phyloP scores from a whole-genome alignment of 2,113 vertebrate species.

The Petrocephalus zakoni region DNA sequence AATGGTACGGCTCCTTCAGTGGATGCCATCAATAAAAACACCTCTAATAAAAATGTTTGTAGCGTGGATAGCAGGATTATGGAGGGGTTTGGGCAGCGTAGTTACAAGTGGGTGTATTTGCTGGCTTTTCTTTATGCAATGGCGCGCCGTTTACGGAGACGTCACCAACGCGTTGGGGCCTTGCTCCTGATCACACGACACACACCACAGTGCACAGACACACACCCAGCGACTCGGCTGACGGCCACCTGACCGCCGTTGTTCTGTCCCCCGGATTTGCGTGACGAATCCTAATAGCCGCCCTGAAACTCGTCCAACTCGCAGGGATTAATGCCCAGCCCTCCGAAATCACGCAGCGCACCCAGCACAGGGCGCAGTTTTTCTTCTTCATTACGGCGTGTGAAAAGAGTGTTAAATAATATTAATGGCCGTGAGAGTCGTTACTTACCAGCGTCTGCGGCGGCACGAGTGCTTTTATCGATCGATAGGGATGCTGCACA shows the following conservation, averaged over 20 bases:
- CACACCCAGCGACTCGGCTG: neutral
- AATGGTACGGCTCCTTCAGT: neutral
- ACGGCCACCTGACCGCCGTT: neutral
- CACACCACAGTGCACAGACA: neutral
- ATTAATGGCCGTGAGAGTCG: constrained; percentile 93
- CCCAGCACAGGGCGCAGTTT: constrained; percentile 62
- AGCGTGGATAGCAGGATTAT: neutral
- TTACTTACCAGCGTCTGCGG: constrained; percentile 82
- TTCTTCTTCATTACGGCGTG: constrained; percentile 88
- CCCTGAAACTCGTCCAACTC: neutral
- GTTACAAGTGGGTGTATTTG: neutral
- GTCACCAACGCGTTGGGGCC: neutral
- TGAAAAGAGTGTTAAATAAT: constrained; percentile 94
- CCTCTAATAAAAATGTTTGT: neutral
- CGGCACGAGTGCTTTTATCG: constrained; percentile 96
- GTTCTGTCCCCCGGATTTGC: neutral
- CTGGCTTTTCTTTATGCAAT: neutral
- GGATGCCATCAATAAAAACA: neutral
- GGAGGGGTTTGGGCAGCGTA: neutral
- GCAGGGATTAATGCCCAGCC: neutral
- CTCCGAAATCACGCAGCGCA: neutral
- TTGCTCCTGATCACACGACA: neutral
- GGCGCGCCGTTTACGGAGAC: neutral
- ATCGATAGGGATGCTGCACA: constrained; percentile 76
- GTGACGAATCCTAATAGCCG: constrained; percentile 9